A percentile compares a stretch with the other conserved stretches of the same genome.
These are phyloP conservation scores for Poeciliopsis presidionis DNA, from an alignment of 2,797 vertebrate species.

Conservation along the genomic window DNA sequence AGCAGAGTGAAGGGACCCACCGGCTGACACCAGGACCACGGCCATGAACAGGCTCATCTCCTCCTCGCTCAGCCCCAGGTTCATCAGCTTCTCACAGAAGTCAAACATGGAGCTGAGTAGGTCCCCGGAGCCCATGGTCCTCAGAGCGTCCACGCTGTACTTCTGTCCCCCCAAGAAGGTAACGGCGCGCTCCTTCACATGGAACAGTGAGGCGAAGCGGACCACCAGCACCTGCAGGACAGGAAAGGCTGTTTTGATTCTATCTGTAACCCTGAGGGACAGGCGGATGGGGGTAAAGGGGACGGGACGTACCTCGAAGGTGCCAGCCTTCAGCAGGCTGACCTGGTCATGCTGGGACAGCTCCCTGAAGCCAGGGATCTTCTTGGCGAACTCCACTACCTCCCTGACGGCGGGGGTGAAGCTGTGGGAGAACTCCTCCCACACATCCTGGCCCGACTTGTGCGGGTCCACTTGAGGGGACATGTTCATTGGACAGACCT, in stretches of 20 bases:
- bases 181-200: conserved; percentile 89
- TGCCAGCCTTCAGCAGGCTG: conserved; percentile 95
- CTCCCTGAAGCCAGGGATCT: conserved; percentile 94
- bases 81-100: conserved; percentile 93
- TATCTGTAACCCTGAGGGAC: no score
- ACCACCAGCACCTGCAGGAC: conserved; percentile 91
- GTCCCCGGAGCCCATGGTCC: conserved; percentile 93
- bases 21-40: conserved; percentile 95
- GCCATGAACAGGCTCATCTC: conserved; percentile 98
- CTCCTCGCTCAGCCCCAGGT: conserved; percentile 91
- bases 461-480: conserved; percentile 91
- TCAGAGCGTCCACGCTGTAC: conserved; percentile 89
- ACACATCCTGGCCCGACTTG: conserved; percentile 92
- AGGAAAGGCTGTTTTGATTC: background rate
- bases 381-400: conserved; percentile 97
- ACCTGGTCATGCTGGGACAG: conserved; percentile 96
- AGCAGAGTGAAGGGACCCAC: conserved; percentile 67
- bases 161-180: conserved; percentile 95
- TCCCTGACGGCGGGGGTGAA: conserved; percentile 96
- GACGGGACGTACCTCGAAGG: conserved; percentile 87
- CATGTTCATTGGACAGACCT: conserved; percentile 97
- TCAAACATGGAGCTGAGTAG: conserved; percentile 96
- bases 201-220: conserved; percentile 92
- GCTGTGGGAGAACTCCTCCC: conserved; percentile 97
- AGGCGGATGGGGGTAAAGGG: no score